Evolutionary conservation across 2,113 vertebrate genomes (phyloP).

Genomic region (Campylorhamphus procurvoides): DNA sequence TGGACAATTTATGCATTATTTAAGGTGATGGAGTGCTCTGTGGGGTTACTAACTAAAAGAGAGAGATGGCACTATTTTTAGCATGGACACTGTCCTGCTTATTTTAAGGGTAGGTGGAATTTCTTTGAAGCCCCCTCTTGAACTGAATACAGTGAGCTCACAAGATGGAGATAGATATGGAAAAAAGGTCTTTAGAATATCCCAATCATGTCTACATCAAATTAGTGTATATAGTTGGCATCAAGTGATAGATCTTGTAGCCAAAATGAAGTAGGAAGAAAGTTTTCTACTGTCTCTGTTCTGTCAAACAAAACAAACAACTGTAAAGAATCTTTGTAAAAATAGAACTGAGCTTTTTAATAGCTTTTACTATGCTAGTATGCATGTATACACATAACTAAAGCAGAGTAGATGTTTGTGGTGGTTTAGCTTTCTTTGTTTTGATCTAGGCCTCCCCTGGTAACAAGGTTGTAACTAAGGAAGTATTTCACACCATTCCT

Average conservation of each 20-base stretch:
- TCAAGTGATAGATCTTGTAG: neutral
- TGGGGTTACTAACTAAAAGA: neutral
- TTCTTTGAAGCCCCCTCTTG: neutral
- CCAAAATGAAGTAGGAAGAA: neutral
- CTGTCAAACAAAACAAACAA: neutral
- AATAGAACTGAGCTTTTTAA: neutral
- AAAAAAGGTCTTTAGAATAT: neutral
- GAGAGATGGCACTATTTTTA: neutral
- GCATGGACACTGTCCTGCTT: neutral
- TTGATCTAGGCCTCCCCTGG: too few species aligned
- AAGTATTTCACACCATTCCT: too few species aligned
- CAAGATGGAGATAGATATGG: neutral
- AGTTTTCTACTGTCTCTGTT: neutral
- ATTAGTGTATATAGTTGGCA: neutral
- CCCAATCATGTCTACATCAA: neutral
- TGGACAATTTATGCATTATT: neutral
- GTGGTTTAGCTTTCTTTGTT: too few species aligned
- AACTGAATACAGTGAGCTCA: neutral
- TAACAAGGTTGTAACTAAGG: too few species aligned
- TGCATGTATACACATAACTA: neutral
- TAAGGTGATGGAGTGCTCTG: neutral
- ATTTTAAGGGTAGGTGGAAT: neutral
- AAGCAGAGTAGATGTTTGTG: neutral
- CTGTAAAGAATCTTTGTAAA: neutral
- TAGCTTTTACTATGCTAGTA: neutral